Evolutionary conservation across 2,797 vertebrate genomes (phyloP).

Genomic region (Gallinago solitaria): DNA sequence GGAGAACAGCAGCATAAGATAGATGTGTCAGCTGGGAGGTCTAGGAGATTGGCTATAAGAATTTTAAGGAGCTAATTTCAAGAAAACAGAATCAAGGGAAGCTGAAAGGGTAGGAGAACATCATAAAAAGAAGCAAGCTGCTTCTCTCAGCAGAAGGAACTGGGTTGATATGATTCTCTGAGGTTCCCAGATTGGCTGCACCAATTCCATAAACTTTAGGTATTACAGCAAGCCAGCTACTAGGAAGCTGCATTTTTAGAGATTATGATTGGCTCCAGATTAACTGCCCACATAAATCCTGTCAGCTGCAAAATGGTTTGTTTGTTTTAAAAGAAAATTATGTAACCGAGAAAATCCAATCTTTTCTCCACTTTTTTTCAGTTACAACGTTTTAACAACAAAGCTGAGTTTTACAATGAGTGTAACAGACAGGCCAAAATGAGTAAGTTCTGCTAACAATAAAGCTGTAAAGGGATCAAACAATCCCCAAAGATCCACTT

Average conservation of each 20-base stretch:
- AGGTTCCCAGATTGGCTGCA: neutral
- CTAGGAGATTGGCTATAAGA: constrained; percentile 21
- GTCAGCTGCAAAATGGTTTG: neutral
- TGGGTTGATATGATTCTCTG: neutral
- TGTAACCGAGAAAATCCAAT: neutral
- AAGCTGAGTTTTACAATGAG: neutral
- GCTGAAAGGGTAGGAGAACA: neutral
- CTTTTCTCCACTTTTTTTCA: neutral
- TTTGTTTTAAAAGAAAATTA: constrained; percentile 34
- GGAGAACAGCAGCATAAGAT: constrained; percentile 3
- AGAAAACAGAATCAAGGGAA: constrained; percentile 33
- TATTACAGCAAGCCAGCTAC: neutral
- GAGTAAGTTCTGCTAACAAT: neutral
- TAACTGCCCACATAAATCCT: constrained; percentile 23
- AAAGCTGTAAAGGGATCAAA: neutral
- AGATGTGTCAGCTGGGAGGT: constrained; percentile 40
- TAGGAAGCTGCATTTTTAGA: neutral
- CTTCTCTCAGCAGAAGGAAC: neutral
- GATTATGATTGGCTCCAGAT: neutral
- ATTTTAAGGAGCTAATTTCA: constrained; percentile 55
- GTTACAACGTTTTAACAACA: neutral
- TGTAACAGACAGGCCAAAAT: neutral
- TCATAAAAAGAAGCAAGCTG: constrained; percentile 13
- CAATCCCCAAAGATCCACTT: neutral
- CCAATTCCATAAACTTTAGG: neutral